phyloP scores from a whole-genome alignment of 2,888 invertebrate genomes.

The Tribolium freemani region DNA sequence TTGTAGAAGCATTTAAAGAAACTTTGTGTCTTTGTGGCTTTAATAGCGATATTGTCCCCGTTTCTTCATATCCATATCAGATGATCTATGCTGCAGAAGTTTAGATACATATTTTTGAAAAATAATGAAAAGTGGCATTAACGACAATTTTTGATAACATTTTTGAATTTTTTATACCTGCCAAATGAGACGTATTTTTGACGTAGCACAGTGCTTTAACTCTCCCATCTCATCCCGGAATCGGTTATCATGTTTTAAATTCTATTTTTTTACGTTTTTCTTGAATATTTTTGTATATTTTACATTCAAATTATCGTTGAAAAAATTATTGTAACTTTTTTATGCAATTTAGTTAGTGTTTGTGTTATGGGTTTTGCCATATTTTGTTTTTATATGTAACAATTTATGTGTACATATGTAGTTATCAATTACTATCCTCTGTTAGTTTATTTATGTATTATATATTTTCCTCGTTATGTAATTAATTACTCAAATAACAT shows the following conservation, averaged over 20 bases:
- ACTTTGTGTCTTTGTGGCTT: slow-evolving; percentile 60
- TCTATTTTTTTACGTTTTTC: slow-evolving; percentile 31
- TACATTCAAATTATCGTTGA: slow-evolving; percentile 38
- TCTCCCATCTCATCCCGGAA: slow-evolving; percentile 12
- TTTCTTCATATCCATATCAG: slow-evolving; percentile 44
- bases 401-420: slow-evolving; percentile 35
- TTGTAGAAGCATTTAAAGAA: slow-evolving; percentile 53
- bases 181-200: slow-evolving; percentile 51
- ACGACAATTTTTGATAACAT: slow-evolving; percentile 50
- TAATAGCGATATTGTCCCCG: slow-evolving; percentile 57
- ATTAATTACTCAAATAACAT: slow-evolving; percentile 30
- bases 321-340: slow-evolving; percentile 42
- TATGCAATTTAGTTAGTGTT: slow-evolving; percentile 37
- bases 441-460: slow-evolving; percentile 42
- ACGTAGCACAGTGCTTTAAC: slow-evolving; percentile 44
- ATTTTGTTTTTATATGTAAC: slow-evolving; percentile 44
- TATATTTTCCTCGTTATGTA: slow-evolving; percentile 36
- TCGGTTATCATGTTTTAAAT: slow-evolving; percentile 13
- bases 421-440: slow-evolving; percentile 39
- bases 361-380: slow-evolving; percentile 50
- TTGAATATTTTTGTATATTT: slow-evolving; percentile 47
- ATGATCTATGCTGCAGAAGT: slow-evolving; percentile 40
- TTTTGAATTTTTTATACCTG: slow-evolving; percentile 59
- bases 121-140: slow-evolving; percentile 21
- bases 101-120: slow-evolving; percentile 47